These are phyloP conservation scores for Nymphicus hollandicus DNA, from an alignment of 2,113 vertebrate species.

Conservation along the genomic window DNA sequence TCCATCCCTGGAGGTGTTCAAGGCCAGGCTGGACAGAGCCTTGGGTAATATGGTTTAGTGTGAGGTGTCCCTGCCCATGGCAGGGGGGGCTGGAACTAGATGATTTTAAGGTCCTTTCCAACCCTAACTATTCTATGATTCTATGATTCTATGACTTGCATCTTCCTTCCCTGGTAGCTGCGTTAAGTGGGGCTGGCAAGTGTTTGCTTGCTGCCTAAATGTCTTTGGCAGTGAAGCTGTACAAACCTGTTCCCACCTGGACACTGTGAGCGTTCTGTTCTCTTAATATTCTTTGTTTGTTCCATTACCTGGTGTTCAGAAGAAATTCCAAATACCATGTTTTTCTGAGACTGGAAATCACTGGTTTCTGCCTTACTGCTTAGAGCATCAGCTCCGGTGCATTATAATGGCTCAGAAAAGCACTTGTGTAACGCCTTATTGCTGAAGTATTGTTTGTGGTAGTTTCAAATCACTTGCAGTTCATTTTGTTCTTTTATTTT, in stretches of 20 bases:
- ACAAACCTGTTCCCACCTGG: neutral
- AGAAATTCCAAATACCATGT: neutral
- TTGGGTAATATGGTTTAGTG: too few relatives aligned
- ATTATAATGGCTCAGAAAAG: neutral
- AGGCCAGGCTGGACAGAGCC: too few relatives aligned
- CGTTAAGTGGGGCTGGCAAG: neutral
- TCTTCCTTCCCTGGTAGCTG: neutral
- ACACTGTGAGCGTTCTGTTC: neutral
- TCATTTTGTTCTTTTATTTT: neutral
- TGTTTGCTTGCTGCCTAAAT: neutral
- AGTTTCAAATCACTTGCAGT: neutral
- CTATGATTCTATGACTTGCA: too few relatives aligned
- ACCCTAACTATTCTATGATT: too few relatives aligned
- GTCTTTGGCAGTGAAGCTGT: neutral
- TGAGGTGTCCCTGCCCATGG: too few relatives aligned
- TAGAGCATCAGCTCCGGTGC: rapidly evolving
- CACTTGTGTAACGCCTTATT: neutral
- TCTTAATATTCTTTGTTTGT: neutral
- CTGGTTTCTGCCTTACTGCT: neutral
- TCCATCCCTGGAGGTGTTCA: too few relatives aligned
- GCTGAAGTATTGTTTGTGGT: neutral
- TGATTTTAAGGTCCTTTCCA: too few relatives aligned
- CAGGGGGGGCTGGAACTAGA: too few relatives aligned
- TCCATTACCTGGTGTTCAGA: neutral
- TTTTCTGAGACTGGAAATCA: neutral